Evolutionary conservation across 2,797 vertebrate genomes (phyloP), one percentile per base, ranked within the genome.

Genomic region (Alca torda): DNA sequence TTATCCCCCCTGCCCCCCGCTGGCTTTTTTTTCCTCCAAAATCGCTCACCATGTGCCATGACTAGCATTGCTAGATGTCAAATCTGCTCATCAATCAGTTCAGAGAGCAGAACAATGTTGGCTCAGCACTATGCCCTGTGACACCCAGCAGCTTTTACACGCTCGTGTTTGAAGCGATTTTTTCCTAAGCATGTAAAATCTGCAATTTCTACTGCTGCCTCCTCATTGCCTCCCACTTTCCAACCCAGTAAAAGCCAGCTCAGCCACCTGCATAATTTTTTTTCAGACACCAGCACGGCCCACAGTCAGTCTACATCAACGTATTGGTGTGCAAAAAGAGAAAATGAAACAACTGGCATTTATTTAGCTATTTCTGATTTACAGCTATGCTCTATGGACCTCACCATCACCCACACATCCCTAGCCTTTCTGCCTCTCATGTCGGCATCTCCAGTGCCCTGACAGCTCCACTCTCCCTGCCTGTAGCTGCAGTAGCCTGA

Each of bases 331-430:
- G 61, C 30, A 80, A 63, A 84, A 70, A 74, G 41, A 87, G 75
- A 89, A 94, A 77, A 87, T 26, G 8, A 89, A 91, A 77, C 63
- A 85, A 75, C 60, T 77, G 90, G 78, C 64, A 72, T 87, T 87
- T 91, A 84, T 94, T 77, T 67, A 67, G 72, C 60, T 94, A 26
- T 25, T 80, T 89, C 85, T 95, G 61, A 39, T 87, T 80, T 85
- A 57, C 35, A 89, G 82, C 64, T 86, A 11, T 69, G 28, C 33
- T 48, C 60, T 53, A 7, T 25, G 64, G 72, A 73, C 69, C 50
- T 95, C 76, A n/a, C 64, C 53, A 48, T 31, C 95, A 64, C 75
- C 84, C 72, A 64, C 3, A 0, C 48, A 50, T 18, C 72, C 82
- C 80, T 13, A 33, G 68, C 43, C 68, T 83, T 89, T 90, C 63